Percentiles rank a stretch among this genome's conserved stretches.
Evolutionary conservation across 2,797 vertebrate species (phyloP).

Genomic region (Hafferia zeledoni): DNA sequence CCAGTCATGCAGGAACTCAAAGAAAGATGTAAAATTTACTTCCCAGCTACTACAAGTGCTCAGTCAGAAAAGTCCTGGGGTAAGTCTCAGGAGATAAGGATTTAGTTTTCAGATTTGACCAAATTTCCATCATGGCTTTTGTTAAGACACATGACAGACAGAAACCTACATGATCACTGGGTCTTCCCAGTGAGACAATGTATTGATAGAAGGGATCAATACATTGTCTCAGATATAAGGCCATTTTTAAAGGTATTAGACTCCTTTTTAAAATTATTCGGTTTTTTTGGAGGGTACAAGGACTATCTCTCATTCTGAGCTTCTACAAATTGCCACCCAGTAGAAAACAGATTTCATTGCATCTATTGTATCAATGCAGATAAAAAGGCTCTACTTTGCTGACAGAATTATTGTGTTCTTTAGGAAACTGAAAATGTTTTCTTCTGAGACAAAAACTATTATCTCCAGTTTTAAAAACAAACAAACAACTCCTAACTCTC

Average conservation of each 20-base stretch:
- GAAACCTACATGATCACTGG: background rate
- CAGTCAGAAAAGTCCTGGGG: background rate
- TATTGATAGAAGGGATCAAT: no score
- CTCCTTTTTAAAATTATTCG: background rate
- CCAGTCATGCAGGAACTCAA: background rate
- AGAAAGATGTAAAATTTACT: background rate
- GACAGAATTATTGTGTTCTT: background rate
- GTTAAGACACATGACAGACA: background rate
- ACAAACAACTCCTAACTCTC: background rate
- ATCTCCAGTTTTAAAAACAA: background rate
- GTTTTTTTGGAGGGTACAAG: accelerated
- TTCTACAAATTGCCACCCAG: background rate
- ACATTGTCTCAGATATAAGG: background rate
- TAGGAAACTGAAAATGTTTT: background rate
- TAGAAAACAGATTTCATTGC: background rate
- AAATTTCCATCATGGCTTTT: background rate
- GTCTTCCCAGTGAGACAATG: no score
- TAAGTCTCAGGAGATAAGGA: background rate
- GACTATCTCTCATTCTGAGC: background rate
- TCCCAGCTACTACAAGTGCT: background rate
- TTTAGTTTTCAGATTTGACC: background rate
- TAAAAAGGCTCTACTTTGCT: background rate
- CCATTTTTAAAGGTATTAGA: background rate
- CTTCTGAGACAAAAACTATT: background rate
- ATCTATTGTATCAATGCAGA: background rate